A percentile compares a stretch with the other conserved stretches of the same genome.
These are phyloP conservation scores for Cerastis leucographa DNA, from an alignment of 2,888 invertebrate genomes.

Conservation along the genomic window DNA sequence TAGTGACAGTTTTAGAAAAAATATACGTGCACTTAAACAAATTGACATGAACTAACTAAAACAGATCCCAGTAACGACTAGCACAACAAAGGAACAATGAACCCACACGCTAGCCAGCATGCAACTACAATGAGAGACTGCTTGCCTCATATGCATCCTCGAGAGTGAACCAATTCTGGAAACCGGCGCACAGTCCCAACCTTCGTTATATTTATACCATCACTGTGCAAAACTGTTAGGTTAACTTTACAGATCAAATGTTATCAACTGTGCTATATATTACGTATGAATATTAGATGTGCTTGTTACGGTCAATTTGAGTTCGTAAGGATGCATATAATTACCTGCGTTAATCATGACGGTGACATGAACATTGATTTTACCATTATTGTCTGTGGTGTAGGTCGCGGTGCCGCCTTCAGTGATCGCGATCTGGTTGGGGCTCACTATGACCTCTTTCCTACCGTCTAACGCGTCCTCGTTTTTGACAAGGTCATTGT, in stretches of 20 bases:
- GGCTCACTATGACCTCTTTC: slow-evolving; percentile 87
- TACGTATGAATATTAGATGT: slow-evolving; percentile 73
- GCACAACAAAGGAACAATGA: slow-evolving; percentile 58
- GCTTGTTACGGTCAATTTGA: slow-evolving; percentile 76
- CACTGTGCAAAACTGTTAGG: slow-evolving; percentile 89
- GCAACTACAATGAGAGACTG: slow-evolving; percentile 82
- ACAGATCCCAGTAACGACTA: slow-evolving; percentile 46
- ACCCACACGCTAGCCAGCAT: slow-evolving; percentile 71
- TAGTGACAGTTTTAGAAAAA: slow-evolving; percentile 56
- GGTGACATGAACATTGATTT: slow-evolving; percentile 96
- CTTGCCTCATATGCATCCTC: slow-evolving; percentile 91
- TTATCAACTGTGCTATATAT: slow-evolving; percentile 77
- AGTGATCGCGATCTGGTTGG: slow-evolving; percentile 87
- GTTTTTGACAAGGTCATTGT: slow-evolving; percentile 92
- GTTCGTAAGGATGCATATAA: slow-evolving; percentile 90
- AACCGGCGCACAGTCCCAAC: slow-evolving; percentile 81
- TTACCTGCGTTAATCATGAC: slow-evolving; percentile 95
- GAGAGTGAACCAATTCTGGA: slow-evolving; percentile 79
- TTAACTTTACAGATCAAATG: slow-evolving; percentile 78
- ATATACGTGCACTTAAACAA: slow-evolving; percentile 64
- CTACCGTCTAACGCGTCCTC: slow-evolving; percentile 91
- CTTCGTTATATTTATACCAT: slow-evolving; percentile 80
- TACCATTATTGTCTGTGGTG: slow-evolving; percentile 95
- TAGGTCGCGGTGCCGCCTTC: slow-evolving; percentile 90
- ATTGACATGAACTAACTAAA: slow-evolving; percentile 55